Evolutionary conservation across 2,888 invertebrate species (phyloP).

Genomic region (Dysmachus trigonus): DNA sequence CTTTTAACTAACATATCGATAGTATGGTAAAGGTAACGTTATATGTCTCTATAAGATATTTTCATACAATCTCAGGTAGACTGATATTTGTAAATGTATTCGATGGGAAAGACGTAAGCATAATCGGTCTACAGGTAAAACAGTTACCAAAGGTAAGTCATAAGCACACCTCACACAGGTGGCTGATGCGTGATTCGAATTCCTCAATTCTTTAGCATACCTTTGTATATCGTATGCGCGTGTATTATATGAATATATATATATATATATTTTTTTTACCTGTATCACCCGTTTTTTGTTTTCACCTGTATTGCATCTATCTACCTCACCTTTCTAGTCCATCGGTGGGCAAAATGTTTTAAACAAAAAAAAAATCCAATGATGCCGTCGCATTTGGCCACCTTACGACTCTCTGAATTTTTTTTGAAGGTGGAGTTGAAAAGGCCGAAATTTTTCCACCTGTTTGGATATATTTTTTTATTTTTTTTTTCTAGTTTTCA

Average conservation of each 20-base stretch:
- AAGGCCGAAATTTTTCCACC: too few species aligned
- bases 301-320: not conserved
- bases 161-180: not conserved
- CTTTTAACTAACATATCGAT: not conserved
- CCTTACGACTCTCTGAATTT: too few species aligned
- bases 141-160: not conserved
- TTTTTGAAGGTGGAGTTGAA: too few species aligned
- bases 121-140: not conserved
- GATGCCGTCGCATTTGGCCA: not conserved
- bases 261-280: not conserved
- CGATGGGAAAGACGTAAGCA: not conserved
- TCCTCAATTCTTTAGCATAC: not conserved
- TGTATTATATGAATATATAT: not conserved
- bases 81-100: not conserved
- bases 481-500: too few species aligned
- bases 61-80: too few species aligned
- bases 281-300: not conserved
- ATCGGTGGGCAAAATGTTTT: not conserved
- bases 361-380: not conserved
- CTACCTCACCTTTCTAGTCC: not conserved
- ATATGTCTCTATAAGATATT: too few species aligned
- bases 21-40: too few species aligned
- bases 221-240: not conserved
- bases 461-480: too few species aligned
- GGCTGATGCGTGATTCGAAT: not conserved